Conservation (phyloP, 2,888 invertebrate species). For the Philonicus albiceps region DNA sequence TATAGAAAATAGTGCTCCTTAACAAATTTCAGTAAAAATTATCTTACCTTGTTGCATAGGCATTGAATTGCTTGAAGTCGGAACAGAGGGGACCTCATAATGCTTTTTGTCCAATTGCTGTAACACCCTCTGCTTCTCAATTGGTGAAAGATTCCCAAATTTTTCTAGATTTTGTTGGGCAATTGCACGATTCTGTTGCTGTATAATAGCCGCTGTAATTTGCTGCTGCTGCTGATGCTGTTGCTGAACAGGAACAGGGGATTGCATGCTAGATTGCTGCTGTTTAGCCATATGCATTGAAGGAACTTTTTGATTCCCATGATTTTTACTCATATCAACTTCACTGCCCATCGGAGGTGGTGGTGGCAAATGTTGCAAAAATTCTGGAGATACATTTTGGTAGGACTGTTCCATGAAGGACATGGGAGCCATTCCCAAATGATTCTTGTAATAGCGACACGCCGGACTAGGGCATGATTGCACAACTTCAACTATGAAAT, state of each 20-base stretch:
- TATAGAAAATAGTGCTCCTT: no score
- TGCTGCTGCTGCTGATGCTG: conserved; percentile 70
- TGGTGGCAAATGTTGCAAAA: conserved; percentile 70
- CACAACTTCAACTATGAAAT: conserved; percentile 87
- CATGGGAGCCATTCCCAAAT: conserved; percentile 69
- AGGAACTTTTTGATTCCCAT: conserved; percentile 44
- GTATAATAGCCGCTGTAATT: conserved; percentile 69
- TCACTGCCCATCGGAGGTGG: conserved; percentile 53
- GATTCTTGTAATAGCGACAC: conserved; percentile 86
- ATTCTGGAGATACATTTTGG: conserved; percentile 67
- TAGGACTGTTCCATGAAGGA: conserved; percentile 62
- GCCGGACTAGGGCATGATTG: conserved; percentile 89
- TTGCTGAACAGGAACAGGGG: conserved; percentile 40
- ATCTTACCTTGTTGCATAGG: conserved; percentile 37
- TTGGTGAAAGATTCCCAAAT: conserved; percentile 65
- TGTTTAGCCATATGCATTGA: conserved; percentile 54
- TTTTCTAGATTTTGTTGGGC: conserved; percentile 73
- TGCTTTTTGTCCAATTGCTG: conserved; percentile 65
- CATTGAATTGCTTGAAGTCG: conserved; percentile 51
- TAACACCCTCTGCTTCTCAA: conserved; percentile 67
- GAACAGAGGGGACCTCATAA: conserved; percentile 54
- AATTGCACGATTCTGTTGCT: conserved; percentile 71
- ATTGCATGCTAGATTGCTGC: conserved; percentile 54
- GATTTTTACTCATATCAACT: conserved; percentile 46
- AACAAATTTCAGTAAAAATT: not conserved